These are phyloP conservation scores for Lycorma delicatula DNA, from an alignment of 1,140 invertebrate species.

Conservation along the genomic window DNA sequence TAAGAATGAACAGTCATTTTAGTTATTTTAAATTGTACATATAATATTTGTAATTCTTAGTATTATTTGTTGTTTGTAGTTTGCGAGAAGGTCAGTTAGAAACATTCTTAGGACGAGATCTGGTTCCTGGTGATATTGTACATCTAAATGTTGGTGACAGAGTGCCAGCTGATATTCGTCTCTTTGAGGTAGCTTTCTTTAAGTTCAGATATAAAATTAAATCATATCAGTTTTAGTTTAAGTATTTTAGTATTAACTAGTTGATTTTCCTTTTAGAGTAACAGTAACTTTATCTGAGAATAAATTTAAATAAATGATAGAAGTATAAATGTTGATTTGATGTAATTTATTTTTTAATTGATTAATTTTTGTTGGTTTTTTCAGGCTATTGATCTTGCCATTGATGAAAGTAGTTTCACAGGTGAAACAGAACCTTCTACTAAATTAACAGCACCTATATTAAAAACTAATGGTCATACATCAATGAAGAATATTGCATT, in stretches of 20 bases:
- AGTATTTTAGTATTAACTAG: no score
- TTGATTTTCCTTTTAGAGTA: no score
- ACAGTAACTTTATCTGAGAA: no score
- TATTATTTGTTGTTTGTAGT: conserved; percentile 42
- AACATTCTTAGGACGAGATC: conserved; percentile 84
- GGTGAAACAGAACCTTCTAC: conserved; percentile 83
- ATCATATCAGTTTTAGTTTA: no score
- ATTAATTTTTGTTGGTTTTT: no score
- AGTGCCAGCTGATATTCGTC: conserved; percentile 89
- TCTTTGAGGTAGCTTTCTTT: conserved; percentile 86
- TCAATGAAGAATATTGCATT: conserved; percentile 91
- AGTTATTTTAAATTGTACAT: no score
- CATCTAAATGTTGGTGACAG: conserved; percentile 88
- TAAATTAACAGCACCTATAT: conserved; percentile 55
- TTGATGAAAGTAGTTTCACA: conserved; percentile 98
- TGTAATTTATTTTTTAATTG: no score
- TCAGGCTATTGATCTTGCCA: conserved; percentile 70
- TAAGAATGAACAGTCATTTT: no score
- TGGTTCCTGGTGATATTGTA: conserved; percentile 98
- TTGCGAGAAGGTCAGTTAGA: conserved; percentile 81
- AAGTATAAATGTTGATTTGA: no score
- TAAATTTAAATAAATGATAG: no score
- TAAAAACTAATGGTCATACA: conserved; percentile 55
- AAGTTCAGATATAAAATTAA: no score
- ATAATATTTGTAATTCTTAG: no score